Evolutionary conservation across 2,113 vertebrate species (phyloP).

Genomic region (Entomyzon cyanotis): DNA sequence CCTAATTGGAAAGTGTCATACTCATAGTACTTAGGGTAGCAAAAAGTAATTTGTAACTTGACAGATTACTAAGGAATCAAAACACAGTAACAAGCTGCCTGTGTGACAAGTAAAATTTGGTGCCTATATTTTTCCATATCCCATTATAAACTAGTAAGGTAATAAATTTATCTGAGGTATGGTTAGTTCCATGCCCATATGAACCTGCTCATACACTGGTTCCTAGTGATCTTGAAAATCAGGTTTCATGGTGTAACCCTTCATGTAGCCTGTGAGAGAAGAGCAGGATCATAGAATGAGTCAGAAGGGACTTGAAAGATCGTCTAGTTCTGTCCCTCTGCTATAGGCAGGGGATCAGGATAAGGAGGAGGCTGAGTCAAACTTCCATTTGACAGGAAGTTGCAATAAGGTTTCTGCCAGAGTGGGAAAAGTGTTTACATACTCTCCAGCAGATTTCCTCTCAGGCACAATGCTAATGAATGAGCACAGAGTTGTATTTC

Average conservation of each 20-base stretch:
- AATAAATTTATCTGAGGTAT: background rate
- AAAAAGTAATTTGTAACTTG: conserved; percentile 1
- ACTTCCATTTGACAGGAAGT: background rate
- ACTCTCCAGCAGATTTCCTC: background rate
- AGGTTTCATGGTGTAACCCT: background rate
- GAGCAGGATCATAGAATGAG: background rate
- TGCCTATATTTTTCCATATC: background rate
- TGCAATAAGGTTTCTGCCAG: background rate
- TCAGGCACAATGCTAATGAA: background rate
- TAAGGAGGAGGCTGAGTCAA: background rate
- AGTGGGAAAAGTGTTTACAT: background rate
- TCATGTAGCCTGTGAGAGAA: background rate
- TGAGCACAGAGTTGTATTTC: background rate
- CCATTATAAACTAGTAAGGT: background rate
- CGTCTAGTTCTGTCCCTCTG: background rate
- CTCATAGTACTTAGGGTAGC: background rate
- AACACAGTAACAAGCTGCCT: background rate
- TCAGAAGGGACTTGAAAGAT: background rate
- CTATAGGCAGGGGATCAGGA: background rate
- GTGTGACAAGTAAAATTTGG: background rate
- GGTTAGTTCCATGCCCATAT: background rate
- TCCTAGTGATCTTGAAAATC: background rate
- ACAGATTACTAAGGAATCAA: background rate
- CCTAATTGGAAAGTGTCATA: background rate
- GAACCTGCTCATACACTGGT: rapidly evolving